Percentiles rank a stretch among this genome's conserved stretches.
Conservation (phyloP, 2,797 vertebrate species). For the Neosilurus mollespiculum region DNA sequence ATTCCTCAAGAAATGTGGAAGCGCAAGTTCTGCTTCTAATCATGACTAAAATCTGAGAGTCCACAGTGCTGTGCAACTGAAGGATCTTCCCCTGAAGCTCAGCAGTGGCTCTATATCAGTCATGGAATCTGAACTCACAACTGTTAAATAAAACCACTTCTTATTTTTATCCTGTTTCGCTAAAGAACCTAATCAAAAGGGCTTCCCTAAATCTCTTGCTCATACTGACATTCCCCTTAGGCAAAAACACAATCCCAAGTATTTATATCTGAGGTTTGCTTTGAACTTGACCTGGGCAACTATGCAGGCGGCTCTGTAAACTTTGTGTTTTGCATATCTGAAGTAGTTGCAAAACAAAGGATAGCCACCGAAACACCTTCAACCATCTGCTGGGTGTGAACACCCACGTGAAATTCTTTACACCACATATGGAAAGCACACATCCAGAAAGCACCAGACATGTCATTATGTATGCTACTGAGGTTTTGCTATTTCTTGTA, state of each 20-base stretch:
- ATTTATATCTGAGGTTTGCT: neutral
- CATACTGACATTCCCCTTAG: neutral
- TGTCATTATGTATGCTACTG: conserved; percentile 5
- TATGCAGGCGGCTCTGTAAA: neutral
- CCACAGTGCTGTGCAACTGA: neutral
- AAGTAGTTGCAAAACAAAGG: neutral
- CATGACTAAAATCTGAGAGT: neutral
- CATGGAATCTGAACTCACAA: neutral
- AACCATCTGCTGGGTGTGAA: neutral
- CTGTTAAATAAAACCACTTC: neutral
- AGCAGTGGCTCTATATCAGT: conserved; percentile 3
- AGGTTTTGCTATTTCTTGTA: neutral
- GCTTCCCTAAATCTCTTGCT: neutral
- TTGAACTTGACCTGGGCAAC: conserved; percentile 3
- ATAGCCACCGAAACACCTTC: neutral
- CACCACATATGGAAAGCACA: neutral
- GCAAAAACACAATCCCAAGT: neutral
- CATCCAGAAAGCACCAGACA: neutral
- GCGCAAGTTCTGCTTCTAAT: neutral
- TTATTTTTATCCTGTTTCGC: neutral
- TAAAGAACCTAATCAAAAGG: conserved; percentile 5
- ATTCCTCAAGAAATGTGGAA: neutral
- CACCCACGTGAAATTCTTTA: neutral
- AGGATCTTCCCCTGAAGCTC: neutral
- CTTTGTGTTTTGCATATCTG: neutral